phyloP scores from a whole-genome alignment of 2,113 vertebrate genomes.

The Lepus timidus region DNA sequence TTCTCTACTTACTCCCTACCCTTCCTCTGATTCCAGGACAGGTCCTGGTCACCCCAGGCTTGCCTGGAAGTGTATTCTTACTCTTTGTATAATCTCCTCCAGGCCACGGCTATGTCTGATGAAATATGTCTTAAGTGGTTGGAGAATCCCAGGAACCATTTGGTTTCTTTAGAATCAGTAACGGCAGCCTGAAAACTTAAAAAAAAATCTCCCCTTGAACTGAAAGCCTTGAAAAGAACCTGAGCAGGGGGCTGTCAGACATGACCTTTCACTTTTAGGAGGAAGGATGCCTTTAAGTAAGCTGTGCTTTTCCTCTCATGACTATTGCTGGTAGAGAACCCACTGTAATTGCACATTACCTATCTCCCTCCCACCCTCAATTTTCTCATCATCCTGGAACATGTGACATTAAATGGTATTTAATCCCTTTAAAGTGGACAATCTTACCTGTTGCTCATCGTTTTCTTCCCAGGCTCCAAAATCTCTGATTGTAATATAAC shows the following conservation, averaged over 20 bases:
- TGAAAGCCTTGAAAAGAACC: neutral
- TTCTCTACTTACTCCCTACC: neutral
- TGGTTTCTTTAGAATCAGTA: neutral
- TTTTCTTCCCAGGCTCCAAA: neutral
- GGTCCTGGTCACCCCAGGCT: neutral
- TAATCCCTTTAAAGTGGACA: conserved; percentile 24
- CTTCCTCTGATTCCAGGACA: neutral
- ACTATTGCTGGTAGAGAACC: conserved; percentile 4
- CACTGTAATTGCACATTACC: neutral
- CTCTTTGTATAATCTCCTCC: neutral
- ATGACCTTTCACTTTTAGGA: conserved; percentile 36
- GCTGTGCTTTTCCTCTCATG: neutral
- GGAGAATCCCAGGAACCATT: neutral
- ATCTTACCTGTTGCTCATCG: neutral
- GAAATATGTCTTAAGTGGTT: neutral
- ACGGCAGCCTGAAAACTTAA: neutral
- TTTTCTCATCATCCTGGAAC: conserved; percentile 26
- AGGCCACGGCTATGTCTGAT: neutral
- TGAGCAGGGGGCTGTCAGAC: too few relatives aligned
- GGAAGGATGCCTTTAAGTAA: neutral
- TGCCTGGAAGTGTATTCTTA: neutral
- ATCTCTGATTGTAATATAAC: conserved; percentile 38
- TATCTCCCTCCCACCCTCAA: neutral
- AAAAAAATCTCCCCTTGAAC: neutral
- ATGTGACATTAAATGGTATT: neutral